These are phyloP conservation scores for Oxytorus armatus DNA, from an alignment of 2,888 invertebrate genomes.

Conservation along the genomic window DNA sequence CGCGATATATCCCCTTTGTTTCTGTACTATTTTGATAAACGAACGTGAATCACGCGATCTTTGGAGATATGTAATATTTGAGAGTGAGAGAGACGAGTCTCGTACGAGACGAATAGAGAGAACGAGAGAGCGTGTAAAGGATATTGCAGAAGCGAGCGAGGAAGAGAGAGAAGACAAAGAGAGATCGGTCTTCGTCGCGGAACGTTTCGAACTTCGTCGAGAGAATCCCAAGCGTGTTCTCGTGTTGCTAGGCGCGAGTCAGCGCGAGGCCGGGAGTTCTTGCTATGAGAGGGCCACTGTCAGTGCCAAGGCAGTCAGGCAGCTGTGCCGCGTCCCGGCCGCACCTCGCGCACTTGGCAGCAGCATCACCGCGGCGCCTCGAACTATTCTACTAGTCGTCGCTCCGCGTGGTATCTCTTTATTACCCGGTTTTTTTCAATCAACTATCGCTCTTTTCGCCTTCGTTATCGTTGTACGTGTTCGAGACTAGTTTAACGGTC, in stretches of 20 bases:
- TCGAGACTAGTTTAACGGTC: not conserved
- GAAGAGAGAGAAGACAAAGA: slow-evolving; percentile 62
- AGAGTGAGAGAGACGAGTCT: slow-evolving; percentile 9
- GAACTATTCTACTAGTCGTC: slow-evolving; percentile 14
- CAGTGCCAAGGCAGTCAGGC: slow-evolving; percentile 81
- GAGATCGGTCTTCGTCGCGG: slow-evolving; percentile 30
- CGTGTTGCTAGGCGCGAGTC: slow-evolving; percentile 82
- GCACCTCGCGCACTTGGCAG: slow-evolving; percentile 54
- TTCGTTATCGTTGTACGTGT: not conserved
- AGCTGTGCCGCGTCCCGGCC: slow-evolving; percentile 53
- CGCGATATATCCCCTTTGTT: slow-evolving; percentile 17
- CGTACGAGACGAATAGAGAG: slow-evolving; percentile 13
- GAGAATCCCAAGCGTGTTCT: slow-evolving; percentile 68
- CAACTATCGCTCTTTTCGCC: not conserved
- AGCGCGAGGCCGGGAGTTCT: slow-evolving; percentile 45
- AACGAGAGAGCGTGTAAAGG: slow-evolving; percentile 52
- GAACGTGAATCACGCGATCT: slow-evolving; percentile 48
- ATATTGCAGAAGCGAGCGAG: slow-evolving; percentile 43
- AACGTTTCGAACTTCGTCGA: slow-evolving; percentile 29
- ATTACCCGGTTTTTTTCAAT: slow-evolving; percentile 15
- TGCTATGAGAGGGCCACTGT: slow-evolving; percentile 78
- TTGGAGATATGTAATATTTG: slow-evolving; percentile 27
- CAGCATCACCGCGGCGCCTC: slow-evolving; percentile 61
- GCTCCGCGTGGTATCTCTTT: slow-evolving; percentile 38
- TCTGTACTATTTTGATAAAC: slow-evolving; percentile 39